Evolutionary conservation across 2,888 invertebrate species (phyloP).

Genomic region (Lamellibrachia satsuma): DNA sequence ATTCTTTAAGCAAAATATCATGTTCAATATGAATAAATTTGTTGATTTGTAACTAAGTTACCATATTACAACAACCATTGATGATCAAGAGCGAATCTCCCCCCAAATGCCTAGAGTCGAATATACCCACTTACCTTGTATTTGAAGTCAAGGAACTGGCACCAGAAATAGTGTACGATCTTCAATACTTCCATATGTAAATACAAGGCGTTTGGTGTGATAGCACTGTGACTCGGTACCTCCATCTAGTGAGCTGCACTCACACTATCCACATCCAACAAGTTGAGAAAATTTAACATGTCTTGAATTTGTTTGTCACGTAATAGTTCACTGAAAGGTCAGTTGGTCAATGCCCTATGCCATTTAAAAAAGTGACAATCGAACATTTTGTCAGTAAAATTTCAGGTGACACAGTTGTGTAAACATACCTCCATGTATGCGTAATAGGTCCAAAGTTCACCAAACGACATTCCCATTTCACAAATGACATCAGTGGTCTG

Average conservation of each 20-base stretch:
- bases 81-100: neutral
- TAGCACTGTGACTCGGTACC: neutral
- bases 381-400: neutral
- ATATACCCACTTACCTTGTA: slow-evolving; percentile 49
- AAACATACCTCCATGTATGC: neutral
- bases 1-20: too few species aligned
- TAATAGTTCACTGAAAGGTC: neutral
- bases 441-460: neutral
- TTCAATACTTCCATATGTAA: slow-evolving; percentile 59
- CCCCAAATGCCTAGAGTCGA: neutral
- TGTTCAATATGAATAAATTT: too few species aligned
- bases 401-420: neutral
- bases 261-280: neutral
- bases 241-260: neutral
- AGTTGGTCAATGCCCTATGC: neutral
- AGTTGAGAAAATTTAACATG: neutral
- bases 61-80: too few species aligned
- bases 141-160: slow-evolving; percentile 56
- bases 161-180: slow-evolving; percentile 60
- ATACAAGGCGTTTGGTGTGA: slow-evolving; percentile 29
- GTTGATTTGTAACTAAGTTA: too few species aligned
- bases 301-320: neutral
- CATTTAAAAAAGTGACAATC: neutral
- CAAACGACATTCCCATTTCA: too few species aligned
- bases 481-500: neutral